Evolutionary conservation across 1,140 invertebrate genomes (phyloP).

Genomic region (Andrena cerasifolii): DNA sequence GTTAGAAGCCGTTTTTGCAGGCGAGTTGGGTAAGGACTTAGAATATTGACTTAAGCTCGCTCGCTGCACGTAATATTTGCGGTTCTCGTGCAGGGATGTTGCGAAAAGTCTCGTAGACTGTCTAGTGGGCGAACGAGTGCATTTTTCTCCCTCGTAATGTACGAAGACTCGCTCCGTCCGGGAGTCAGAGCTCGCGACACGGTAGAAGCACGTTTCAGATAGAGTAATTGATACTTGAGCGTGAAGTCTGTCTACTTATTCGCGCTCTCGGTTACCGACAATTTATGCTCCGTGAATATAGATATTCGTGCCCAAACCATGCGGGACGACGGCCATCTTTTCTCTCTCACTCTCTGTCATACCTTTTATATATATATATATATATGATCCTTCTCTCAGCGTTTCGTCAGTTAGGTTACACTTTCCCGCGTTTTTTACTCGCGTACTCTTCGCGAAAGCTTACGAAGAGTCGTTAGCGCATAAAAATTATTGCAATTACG

Average conservation of each 20-base stretch:
- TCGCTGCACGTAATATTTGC: conserved; percentile 19
- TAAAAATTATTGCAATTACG: background rate
- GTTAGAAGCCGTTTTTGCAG: background rate
- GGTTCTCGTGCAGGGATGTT: background rate
- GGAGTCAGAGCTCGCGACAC: background rate
- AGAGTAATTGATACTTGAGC: conserved; percentile 48
- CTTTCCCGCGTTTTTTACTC: background rate
- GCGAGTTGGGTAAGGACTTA: conserved; percentile 15
- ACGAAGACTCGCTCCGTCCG: background rate
- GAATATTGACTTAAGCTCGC: conserved; percentile 21
- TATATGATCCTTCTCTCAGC: too few relatives aligned
- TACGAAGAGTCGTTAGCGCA: background rate
- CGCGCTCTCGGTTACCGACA: conserved; percentile 12
- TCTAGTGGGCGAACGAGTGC: background rate
- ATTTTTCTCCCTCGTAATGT: background rate
- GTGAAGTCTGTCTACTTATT: background rate
- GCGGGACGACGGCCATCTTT: conserved; percentile 61
- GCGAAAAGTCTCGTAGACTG: conserved; percentile 19
- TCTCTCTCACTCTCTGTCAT: too few relatives aligned
- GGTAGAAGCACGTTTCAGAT: background rate
- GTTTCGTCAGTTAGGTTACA: too few relatives aligned
- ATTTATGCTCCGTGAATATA: conserved; percentile 61
- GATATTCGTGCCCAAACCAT: conserved; percentile 68
- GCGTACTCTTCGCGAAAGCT: too few relatives aligned
- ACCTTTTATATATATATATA: too few relatives aligned